These are phyloP conservation scores for Alethe castanea DNA, from an alignment of 2,113 vertebrate species.

Conservation along the genomic window DNA sequence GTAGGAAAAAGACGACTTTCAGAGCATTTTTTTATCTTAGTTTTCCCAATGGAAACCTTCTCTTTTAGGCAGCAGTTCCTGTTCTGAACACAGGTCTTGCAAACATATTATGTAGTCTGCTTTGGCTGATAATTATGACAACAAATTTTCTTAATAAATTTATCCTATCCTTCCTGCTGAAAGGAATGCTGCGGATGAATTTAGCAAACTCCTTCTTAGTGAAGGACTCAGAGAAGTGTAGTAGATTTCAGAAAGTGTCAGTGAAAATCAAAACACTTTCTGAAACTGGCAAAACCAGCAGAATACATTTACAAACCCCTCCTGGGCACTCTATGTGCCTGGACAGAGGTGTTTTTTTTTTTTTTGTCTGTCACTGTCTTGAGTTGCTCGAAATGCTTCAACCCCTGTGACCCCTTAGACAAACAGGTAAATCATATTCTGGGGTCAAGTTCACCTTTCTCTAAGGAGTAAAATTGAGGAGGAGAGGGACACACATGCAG, in stretches of 20 bases:
- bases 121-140: neutral
- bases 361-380: neutral
- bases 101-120: neutral
- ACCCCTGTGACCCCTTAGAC: neutral
- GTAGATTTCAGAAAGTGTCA: neutral
- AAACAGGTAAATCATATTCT: neutral
- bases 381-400: neutral
- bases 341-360: neutral
- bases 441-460: neutral
- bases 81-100: neutral
- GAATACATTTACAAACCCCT: neutral
- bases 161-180: neutral
- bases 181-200: neutral
- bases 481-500: no score
- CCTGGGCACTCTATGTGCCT: neutral
- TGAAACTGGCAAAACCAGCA: neutral
- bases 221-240: neutral
- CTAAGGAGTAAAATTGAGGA: neutral
- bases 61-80: neutral
- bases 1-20: neutral
- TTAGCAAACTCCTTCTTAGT: neutral
- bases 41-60: neutral
- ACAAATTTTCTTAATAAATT: neutral
- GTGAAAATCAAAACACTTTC: neutral
- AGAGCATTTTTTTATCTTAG: neutral